phyloP scores from a whole-genome alignment of 23 tunicate genomes.

The Aplidium turbinatum region DNA sequence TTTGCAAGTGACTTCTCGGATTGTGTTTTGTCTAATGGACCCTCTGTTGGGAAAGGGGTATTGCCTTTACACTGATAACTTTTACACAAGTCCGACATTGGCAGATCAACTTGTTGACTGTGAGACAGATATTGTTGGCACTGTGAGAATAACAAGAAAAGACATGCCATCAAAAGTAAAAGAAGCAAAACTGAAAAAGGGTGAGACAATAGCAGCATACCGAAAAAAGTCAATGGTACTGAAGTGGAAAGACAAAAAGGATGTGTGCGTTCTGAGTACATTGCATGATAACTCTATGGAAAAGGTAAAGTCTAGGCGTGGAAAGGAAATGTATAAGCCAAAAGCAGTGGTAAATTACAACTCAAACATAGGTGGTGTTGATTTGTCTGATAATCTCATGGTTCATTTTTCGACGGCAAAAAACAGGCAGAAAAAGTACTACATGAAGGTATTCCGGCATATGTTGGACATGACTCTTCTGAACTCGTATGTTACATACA shows the following conservation, averaged over 20 bases:
- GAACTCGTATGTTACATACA: background rate
- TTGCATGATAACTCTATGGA: slow-evolving; percentile 12
- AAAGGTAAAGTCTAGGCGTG: slow-evolving; percentile 1
- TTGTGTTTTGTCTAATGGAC: slow-evolving; percentile 14
- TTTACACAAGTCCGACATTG: background rate
- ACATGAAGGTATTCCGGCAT: background rate
- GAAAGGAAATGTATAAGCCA: background rate
- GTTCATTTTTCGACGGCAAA: background rate
- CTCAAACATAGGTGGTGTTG: slow-evolving; percentile 1
- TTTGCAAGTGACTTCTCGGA: background rate
- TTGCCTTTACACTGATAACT: background rate
- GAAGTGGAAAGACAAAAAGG: too few relatives aligned
- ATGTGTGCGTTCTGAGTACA: slow-evolving; percentile 2
- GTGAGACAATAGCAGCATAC: slow-evolving; percentile 4
- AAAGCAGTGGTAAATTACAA: background rate
- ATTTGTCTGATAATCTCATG: slow-evolving; percentile 1
- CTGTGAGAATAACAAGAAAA: background rate
- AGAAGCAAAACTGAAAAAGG: slow-evolving; percentile 1
- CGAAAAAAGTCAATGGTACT: slow-evolving; percentile 11
- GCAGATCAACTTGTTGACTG: background rate
- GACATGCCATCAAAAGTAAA: slow-evolving; percentile 3
- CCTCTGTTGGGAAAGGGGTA: slow-evolving; percentile 13
- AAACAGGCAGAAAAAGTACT: slow-evolving; percentile 1
- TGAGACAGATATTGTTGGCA: background rate
- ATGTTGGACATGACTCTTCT: background rate